These are phyloP conservation scores for Drosophila murphyi DNA, from an alignment of 1,140 invertebrate genomes.

Conservation along the genomic window DNA sequence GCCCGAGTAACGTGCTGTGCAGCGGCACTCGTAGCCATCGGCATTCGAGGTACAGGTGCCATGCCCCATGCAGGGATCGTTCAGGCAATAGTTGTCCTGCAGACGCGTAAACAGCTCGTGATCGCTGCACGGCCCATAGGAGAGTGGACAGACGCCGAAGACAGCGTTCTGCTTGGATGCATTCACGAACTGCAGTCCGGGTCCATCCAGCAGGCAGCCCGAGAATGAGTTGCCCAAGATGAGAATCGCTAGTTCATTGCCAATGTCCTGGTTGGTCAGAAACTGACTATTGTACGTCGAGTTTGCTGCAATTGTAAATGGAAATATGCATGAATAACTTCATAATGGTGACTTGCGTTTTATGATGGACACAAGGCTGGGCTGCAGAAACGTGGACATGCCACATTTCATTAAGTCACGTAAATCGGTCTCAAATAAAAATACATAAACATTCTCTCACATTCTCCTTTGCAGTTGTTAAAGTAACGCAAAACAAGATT, in stretches of 20 bases:
- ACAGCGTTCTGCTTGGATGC: constrained; percentile 88
- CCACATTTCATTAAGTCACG: neutral
- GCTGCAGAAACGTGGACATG: neutral
- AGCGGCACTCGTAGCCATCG: constrained; percentile 92
- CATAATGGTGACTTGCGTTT: too few relatives aligned
- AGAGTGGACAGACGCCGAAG: constrained; percentile 90
- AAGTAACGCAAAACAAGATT: neutral
- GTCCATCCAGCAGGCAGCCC: constrained; percentile 93
- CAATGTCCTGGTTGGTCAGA: constrained; percentile 88
- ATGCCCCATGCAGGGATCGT: constrained; percentile 92
- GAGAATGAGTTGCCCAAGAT: constrained; percentile 92
- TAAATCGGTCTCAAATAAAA: neutral
- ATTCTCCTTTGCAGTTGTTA: neutral
- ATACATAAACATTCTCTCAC: constrained; percentile 7
- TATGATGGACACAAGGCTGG: neutral
- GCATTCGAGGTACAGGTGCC: constrained; percentile 90
- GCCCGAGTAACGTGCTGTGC: constrained; percentile 91
- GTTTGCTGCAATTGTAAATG: constrained; percentile 86
- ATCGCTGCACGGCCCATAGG: constrained; percentile 88
- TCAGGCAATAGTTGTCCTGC: constrained; percentile 89
- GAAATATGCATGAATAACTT: neutral
- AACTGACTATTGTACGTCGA: constrained; percentile 91
- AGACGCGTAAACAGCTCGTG: constrained; percentile 85
- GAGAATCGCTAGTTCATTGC: constrained; percentile 87
- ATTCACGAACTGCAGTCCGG: constrained; percentile 91